Evolutionary conservation across 2,888 invertebrate genomes (phyloP).

Genomic region (Pollenia labialis): DNA sequence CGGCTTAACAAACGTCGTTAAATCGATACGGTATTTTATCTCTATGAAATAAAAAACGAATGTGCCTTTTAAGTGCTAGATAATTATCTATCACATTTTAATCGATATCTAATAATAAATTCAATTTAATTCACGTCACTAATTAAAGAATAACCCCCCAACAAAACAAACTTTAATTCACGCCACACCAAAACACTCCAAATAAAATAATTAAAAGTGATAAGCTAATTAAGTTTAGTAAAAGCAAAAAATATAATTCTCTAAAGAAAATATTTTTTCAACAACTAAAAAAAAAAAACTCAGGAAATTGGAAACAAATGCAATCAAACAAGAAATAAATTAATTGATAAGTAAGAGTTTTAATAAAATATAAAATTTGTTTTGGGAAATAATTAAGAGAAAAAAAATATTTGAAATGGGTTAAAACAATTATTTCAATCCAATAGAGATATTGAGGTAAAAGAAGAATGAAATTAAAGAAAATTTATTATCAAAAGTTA

Average conservation of each 20-base stretch:
- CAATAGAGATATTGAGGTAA: not conserved
- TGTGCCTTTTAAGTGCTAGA: too few relatives aligned
- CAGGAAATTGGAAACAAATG: not conserved
- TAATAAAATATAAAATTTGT: not conserved
- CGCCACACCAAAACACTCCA: constrained; percentile 4
- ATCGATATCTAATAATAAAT: not conserved
- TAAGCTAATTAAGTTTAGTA: constrained; percentile 59
- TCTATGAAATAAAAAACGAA: too few relatives aligned
- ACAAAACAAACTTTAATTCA: not conserved
- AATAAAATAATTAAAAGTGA: constrained; percentile 43
- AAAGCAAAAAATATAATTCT: constrained; percentile 2
- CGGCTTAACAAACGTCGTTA: too few relatives aligned
- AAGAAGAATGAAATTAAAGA: not conserved
- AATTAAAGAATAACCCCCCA: not conserved
- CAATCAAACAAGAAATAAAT: not conserved
- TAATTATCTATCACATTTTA: too few relatives aligned
- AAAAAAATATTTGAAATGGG: constrained; percentile 20
- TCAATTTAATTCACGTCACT: constrained; percentile 1
- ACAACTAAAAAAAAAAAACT: not conserved
- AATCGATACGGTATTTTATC: too few relatives aligned
- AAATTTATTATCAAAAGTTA: constrained; percentile 21
- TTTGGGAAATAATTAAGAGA: not conserved
- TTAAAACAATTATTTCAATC: constrained; percentile 35
- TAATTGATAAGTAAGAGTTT: not conserved
- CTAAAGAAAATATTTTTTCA: constrained; percentile 6